Evolutionary conservation across 2,888 invertebrate genomes (phyloP), one percentile per base, ranked within the genome.

Genomic region (Troilus luridus): DNA sequence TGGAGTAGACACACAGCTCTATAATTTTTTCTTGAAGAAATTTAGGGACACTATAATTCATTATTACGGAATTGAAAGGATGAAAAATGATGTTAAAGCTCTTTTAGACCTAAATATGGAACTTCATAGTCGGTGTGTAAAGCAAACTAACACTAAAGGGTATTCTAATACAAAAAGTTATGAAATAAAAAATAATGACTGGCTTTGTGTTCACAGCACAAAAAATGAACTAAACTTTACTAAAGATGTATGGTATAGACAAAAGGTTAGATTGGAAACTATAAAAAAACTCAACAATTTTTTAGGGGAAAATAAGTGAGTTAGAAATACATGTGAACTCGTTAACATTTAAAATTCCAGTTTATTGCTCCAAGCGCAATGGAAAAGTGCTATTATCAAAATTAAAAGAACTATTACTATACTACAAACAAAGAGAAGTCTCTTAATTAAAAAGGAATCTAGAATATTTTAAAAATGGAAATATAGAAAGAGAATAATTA

Each of bases 221-320:
- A 92, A 92, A 62, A 91, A 92, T 89, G 93, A 93, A 91, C 88
- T 93, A 41, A 85, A 90, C 24, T 93, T 93, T 59, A 93, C 93
- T 12, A 92, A 92, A 56, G 91, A 92, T 56, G 88, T 93, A 41
- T 91, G 92, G 59, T 58, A 92, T 19, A 64, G 91, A 67, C 93
- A 93, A 91, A 90, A 88, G 56, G 88, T 91, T 27, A 91, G 91
- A 91, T 85, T 92, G 19, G 64, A 88, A 2, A 77, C n/a, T 17
- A n/a, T 91, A 60, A 88, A 77, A 59, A 92, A 92, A 21, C 88
- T 91, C n/a, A 89, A 91, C 56, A 88, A 62, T 2, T 62, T 91
- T 67, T 85, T 91, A 58, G 11, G 12, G 12, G n/a, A 17, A 56
- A 58, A 85, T 58, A n/a, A 27, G n/a, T 85, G n/a, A 85, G 1